Conservation (phyloP, 1,140 invertebrate genomes). For the Pseudomyrmex pallidus region DNA sequence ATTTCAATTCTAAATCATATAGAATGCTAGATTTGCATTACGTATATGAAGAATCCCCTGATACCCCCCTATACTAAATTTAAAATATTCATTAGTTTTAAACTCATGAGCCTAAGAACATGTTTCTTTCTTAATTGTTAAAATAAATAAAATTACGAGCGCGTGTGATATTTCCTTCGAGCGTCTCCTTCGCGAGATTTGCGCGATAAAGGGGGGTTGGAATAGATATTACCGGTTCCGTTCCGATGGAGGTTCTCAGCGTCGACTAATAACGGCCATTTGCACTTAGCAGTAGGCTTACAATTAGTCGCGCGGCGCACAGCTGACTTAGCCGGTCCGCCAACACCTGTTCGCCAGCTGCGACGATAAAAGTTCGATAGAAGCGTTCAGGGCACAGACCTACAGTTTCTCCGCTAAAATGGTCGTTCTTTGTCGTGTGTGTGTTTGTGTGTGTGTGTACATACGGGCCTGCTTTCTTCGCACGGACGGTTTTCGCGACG, state of each 20-base stretch:
- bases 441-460: background rate
- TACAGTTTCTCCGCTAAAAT: constrained; percentile 51
- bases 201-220: background rate
- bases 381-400: constrained; percentile 46
- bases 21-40: too few relatives aligned
- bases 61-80: too few relatives aligned
- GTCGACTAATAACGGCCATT: constrained; percentile 66
- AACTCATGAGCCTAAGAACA: too few relatives aligned
- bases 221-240: constrained; percentile 49
- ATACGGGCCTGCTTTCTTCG: constrained; percentile 38
- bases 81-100: too few relatives aligned
- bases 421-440: constrained; percentile 47
- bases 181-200: background rate
- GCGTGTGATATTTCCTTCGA: background rate
- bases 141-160: too few relatives aligned
- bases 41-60: too few relatives aligned
- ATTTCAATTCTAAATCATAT: too few relatives aligned
- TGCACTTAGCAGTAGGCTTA: constrained; percentile 66
- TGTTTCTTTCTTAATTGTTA: too few relatives aligned
- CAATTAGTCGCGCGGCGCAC: constrained; percentile 71
- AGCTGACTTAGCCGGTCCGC: constrained; percentile 75
- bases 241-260: constrained; percentile 30
- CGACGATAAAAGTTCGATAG: constrained; percentile 70
- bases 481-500: constrained; percentile 29
- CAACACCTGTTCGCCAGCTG: constrained; percentile 83